Conservation (phyloP, 2,888 invertebrate genomes). For the Lissonota sp. region DNA sequence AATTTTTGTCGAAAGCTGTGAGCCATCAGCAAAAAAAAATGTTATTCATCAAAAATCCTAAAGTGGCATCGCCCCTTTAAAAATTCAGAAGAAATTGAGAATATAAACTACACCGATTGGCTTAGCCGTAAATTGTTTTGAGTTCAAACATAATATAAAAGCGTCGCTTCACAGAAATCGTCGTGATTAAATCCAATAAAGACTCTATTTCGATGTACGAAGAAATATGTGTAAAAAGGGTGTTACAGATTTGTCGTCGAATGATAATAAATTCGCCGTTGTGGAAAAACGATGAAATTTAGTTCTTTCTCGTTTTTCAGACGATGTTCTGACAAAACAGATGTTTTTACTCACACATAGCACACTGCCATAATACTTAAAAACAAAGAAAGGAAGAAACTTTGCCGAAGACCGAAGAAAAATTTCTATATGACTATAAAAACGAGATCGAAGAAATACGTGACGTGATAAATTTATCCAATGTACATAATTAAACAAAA, state of each 20-base stretch:
- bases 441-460: constrained; percentile 47
- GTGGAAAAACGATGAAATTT: constrained; percentile 16
- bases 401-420: constrained; percentile 12
- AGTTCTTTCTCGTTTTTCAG: constrained; percentile 20
- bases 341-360: constrained; percentile 61
- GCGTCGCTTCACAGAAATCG: constrained; percentile 48
- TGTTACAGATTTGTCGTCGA: background rate
- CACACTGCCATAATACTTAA: constrained; percentile 75
- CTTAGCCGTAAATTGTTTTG: background rate
- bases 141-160: background rate
- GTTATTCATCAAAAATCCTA: too few relatives aligned
- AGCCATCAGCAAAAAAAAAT: too few relatives aligned
- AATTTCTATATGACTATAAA: constrained; percentile 49
- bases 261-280: constrained; percentile 16
- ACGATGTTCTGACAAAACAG: constrained; percentile 29
- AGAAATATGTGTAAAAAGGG: constrained; percentile 17
- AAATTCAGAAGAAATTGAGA: background rate
- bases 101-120: background rate
- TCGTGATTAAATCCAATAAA: constrained; percentile 43
- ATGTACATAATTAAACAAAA: constrained; percentile 70
- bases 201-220: constrained; percentile 36
- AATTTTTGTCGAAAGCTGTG: too few relatives aligned
- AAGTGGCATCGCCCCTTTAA: too few relatives aligned
- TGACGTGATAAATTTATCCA: constrained; percentile 67
- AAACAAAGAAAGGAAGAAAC: constrained; percentile 44